Conservation (phyloP, 2,113 vertebrate species). For the Pleuronectes platessa region DNA sequence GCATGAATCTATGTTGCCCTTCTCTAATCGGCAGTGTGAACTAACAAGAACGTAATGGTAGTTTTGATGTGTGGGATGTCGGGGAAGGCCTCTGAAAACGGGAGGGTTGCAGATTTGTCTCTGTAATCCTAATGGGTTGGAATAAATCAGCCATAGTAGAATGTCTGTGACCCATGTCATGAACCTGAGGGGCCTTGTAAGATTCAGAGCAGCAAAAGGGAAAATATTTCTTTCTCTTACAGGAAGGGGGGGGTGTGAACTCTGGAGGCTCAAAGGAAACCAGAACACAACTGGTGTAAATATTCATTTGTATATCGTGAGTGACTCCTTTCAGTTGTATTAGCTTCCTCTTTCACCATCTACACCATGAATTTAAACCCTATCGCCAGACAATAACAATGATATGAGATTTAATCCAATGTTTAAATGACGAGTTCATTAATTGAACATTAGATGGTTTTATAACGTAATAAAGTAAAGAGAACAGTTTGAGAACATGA, state of each 20-base stretch:
- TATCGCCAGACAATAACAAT: neutral
- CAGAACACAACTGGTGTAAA: conserved; percentile 10
- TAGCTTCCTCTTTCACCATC: neutral
- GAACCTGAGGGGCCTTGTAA: conserved; percentile 67
- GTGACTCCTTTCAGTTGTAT: conserved; percentile 6
- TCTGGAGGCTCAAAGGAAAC: conserved; percentile 11
- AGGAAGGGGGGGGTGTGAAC: neutral
- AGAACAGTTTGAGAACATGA: no score
- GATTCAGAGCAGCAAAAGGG: conserved; percentile 45
- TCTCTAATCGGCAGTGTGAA: conserved; percentile 80
- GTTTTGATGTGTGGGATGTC: conserved; percentile 76
- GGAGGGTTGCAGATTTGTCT: conserved; percentile 71
- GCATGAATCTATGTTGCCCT: conserved; percentile 78
- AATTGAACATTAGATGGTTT: no score
- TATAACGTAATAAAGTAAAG: no score
- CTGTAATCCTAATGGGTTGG: conserved; percentile 73
- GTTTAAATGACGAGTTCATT: no score
- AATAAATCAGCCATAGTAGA: conserved; percentile 79
- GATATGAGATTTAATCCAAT: neutral
- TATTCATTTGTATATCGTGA: neutral
- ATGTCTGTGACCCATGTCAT: conserved; percentile 72
- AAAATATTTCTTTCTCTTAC: conserved; percentile 43
- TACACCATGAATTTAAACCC: conserved; percentile 11
- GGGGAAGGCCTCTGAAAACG: conserved; percentile 58
- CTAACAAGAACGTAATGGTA: conserved; percentile 78